Evolutionary conservation across 2,797 vertebrate genomes (phyloP), one percentile per base, ranked within the genome.

Genomic region (Spinus olivaceus): DNA sequence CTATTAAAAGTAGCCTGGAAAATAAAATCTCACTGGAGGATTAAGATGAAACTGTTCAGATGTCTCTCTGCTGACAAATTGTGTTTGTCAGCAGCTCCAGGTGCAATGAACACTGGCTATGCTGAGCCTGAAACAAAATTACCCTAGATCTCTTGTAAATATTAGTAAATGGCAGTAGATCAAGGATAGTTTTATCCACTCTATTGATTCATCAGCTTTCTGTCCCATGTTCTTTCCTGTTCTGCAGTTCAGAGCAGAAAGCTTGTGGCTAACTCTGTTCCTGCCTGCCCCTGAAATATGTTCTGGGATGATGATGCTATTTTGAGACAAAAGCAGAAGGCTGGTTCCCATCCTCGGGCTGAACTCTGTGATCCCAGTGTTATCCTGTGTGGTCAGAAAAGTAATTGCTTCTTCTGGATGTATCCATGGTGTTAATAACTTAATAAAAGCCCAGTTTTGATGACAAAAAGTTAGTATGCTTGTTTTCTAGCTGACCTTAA

Each of bases 301-400:
- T 92, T 85, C 35, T 92, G 72, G 39, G 80, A 37, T 20, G 61
- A 33, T 50, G 80, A 35, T 89, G 78, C 92, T 95, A 74, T 96
- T 93, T 93, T 88, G 80, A 81, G 87, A 81, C 44, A 86, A 42
- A 79, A 95, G 17, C 87, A 88, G 82, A 78, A 86, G 35, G 42
- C 87, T 90, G 14, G 41, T 90, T 97, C 85, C 51, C 77, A 86
- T 88, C 91, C 50, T 82, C 0, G 0, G 64, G 51, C 78, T 88
- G 83, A 85, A 47, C 70, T 87, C 37, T 27, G 4, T 39, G 80
- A 88, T 86, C 78, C n/a, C 42, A 47, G 47, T 46, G 71, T 73
- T 92, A 86, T 80, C 49, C 46, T 70, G 28, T 67, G 51, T 70
- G 71, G 65, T 81, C 66, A 88, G 74, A 86, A 46, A 74, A 93